These are phyloP conservation scores for Notocelia uddmanniana DNA, from an alignment of 2,888 invertebrate genomes.

Conservation along the genomic window DNA sequence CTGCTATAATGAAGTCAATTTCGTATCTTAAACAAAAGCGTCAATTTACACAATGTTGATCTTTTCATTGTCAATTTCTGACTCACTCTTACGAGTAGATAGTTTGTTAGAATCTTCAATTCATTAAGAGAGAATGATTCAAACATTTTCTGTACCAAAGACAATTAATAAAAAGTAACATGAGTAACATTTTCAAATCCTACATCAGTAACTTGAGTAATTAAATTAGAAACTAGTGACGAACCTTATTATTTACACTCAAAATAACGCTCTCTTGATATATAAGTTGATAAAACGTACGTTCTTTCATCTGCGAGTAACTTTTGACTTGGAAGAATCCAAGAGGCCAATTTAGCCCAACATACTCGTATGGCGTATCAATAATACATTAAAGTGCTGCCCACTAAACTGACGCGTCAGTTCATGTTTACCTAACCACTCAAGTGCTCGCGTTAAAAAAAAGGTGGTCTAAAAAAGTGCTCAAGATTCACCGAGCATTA, in stretches of 20 bases:
- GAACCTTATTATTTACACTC: not conserved
- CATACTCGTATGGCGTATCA: too few relatives aligned
- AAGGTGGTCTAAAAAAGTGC: too few relatives aligned
- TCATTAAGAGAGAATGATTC: not conserved
- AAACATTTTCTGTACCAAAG: not conserved
- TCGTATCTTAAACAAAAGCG: conserved; percentile 10
- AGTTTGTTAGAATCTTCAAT: not conserved
- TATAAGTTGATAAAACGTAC: not conserved
- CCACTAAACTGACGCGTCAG: too few relatives aligned
- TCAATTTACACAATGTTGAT: conserved; percentile 1
- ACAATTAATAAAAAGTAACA: not conserved
- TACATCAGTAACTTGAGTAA: too few relatives aligned
- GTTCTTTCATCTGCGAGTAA: not conserved
- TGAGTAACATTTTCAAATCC: not conserved
- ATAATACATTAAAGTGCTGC: too few relatives aligned
- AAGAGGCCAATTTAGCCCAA: not conserved
- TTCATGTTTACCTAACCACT: too few relatives aligned
- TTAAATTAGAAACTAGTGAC: not conserved
- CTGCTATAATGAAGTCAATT: conserved; percentile 9
- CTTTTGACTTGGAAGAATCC: not conserved
- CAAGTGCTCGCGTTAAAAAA: too few relatives aligned
- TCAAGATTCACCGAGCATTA: too few relatives aligned
- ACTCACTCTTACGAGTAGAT: not conserved
- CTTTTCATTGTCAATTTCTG: not conserved
- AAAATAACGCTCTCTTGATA: not conserved